phyloP scores from a whole-genome alignment of 2,888 invertebrate genomes.

The Lycaena phlaeas region DNA sequence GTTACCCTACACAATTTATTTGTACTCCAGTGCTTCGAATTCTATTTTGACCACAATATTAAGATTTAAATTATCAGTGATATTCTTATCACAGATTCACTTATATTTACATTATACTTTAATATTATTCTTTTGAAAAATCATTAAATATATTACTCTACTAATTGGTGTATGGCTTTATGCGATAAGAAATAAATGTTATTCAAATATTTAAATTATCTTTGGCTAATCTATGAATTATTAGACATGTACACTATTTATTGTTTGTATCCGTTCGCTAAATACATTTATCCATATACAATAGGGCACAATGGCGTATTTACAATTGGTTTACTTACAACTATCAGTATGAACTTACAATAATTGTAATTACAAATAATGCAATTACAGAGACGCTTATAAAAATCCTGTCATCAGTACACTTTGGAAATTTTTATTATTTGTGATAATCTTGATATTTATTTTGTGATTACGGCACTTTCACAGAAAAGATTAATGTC shows the following conservation, averaged over 20 bases:
- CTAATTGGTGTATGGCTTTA: conserved; percentile 3
- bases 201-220: conserved; percentile 7
- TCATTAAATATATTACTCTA: conserved; percentile 1
- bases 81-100: conserved; percentile 25
- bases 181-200: not conserved
- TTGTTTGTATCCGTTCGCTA: conserved; percentile 1
- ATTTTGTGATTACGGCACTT: not conserved
- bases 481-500: too few species aligned
- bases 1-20: conserved; percentile 27
- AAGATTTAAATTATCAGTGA: conserved; percentile 20
- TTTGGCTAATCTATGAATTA: conserved; percentile 9
- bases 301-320: conserved; percentile 11
- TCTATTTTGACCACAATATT: conserved; percentile 12
- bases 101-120: conserved; percentile 11
- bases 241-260: conserved; percentile 4
- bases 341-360: not conserved
- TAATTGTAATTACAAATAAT: not conserved
- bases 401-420: not conserved
- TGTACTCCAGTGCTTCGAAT: conserved; percentile 58
- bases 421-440: not conserved
- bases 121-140: not conserved
- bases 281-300: conserved; percentile 9
- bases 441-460: not conserved
- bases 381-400: not conserved
- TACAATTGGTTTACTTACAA: conserved; percentile 10